Evolutionary conservation across 2,797 vertebrate species (phyloP).

Genomic region (Cuniculus paca): DNA sequence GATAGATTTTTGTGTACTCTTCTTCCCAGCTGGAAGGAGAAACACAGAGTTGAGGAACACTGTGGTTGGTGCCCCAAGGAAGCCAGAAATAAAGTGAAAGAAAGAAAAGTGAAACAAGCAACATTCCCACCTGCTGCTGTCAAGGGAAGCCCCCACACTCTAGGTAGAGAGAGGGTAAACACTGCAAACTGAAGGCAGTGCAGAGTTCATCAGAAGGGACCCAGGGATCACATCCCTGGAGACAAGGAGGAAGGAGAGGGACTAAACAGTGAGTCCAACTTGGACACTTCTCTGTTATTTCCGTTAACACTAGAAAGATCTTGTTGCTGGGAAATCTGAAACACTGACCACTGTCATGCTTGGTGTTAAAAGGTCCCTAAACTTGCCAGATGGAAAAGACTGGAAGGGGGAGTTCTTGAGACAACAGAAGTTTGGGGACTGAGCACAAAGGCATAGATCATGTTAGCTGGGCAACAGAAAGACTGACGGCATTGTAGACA

Average conservation of each 20-base stretch:
- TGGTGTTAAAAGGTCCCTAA: background rate
- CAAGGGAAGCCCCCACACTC: background rate
- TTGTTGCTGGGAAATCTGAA: background rate
- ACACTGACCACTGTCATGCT: background rate
- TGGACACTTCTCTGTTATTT: background rate
- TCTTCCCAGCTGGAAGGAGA: background rate
- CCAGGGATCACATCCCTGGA: background rate
- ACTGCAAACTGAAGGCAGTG: background rate
- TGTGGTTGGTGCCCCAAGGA: background rate
- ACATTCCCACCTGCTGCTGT: background rate
- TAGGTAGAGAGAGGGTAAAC: background rate
- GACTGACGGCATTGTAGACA: background rate
- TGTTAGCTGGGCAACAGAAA: background rate
- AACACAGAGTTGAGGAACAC: background rate
- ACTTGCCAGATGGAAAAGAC: background rate
- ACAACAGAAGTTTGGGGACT: background rate
- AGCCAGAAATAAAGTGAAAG: background rate
- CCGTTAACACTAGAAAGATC: background rate
- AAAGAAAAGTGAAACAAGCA: background rate
- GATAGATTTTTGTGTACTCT: background rate
- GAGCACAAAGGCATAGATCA: background rate
- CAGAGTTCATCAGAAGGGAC: background rate
- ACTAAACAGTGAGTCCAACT: background rate
- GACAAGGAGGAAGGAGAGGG: background rate
- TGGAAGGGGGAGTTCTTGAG: background rate